phyloP scores from a whole-genome alignment of 1,140 invertebrate genomes.

The Coelopa frigida region DNA sequence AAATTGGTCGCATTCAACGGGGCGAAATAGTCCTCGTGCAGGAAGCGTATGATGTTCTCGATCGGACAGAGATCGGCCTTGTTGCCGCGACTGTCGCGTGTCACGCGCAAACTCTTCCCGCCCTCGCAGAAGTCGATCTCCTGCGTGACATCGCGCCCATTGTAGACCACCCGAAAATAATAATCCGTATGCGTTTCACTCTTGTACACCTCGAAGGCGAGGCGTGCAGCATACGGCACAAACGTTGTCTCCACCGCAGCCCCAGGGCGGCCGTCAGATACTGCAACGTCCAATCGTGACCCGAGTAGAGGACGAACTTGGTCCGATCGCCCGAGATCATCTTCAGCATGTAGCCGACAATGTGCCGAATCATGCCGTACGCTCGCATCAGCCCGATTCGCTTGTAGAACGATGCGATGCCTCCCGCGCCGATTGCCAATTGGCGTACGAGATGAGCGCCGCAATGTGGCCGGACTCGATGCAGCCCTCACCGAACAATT shows the following conservation, averaged over 20 bases:
- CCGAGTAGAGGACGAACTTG: constrained; percentile 79
- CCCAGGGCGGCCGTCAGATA: constrained; percentile 74
- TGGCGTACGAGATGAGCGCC: constrained; percentile 63
- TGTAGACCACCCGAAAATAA: constrained; percentile 75
- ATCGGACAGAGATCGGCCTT: constrained; percentile 67
- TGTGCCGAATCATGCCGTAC: constrained; percentile 69
- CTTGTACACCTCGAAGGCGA: constrained; percentile 77
- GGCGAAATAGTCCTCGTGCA: constrained; percentile 78
- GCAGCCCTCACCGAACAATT: constrained; percentile 29
- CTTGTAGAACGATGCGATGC: constrained; percentile 58
- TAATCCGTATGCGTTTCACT: constrained; percentile 51
- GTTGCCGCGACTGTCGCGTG: constrained; percentile 44
- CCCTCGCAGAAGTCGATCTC: constrained; percentile 72
- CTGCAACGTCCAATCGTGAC: constrained; percentile 83
- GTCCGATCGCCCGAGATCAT: constrained; percentile 71
- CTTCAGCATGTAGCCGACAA: constrained; percentile 69
- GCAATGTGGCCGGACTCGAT: constrained; percentile 56
- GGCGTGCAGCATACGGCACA: constrained; percentile 70
- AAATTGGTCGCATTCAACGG: constrained; percentile 75
- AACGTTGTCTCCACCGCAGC: constrained; percentile 50
- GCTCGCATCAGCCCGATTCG: constrained; percentile 62
- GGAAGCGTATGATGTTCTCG: constrained; percentile 73
- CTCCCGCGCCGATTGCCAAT: constrained; percentile 64
- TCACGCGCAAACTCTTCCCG: constrained; percentile 46
- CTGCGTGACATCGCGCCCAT: constrained; percentile 79